Percentiles rank a stretch among this genome's conserved stretches.
Evolutionary conservation across 2,797 vertebrate species (phyloP).

Genomic region (Galagoides demidoff): DNA sequence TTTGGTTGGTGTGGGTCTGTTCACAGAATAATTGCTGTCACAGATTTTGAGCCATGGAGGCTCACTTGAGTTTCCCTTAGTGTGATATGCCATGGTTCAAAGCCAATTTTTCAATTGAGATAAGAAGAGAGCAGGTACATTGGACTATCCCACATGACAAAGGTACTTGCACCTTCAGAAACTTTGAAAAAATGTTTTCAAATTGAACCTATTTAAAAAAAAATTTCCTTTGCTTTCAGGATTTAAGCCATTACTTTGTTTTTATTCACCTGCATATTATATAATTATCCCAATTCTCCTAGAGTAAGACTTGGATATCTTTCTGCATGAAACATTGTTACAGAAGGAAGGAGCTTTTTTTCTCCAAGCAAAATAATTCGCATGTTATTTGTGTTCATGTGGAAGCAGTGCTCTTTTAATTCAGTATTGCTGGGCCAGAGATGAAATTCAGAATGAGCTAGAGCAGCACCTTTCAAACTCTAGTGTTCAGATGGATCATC

Average conservation of each 20-base stretch:
- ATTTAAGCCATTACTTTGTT: not conserved
- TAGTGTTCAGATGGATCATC: not conserved
- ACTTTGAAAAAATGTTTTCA: not conserved
- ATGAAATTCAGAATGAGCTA: not conserved
- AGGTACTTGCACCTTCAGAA: constrained; percentile 79
- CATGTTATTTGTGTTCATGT: not conserved
- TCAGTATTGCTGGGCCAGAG: not conserved
- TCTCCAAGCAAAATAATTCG: not conserved
- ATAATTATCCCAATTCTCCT: not conserved
- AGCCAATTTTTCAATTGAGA: constrained; percentile 89
- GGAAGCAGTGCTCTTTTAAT: constrained; percentile 13
- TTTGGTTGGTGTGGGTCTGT: not conserved
- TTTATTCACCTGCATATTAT: not conserved
- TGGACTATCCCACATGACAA: constrained; percentile 90
- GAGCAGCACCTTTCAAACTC: not conserved
- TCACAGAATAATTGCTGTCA: constrained; percentile 87
- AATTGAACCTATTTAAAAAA: not conserved
- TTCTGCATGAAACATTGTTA: not conserved
- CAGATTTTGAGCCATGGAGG: constrained; percentile 91
- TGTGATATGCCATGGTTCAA: constrained; percentile 91
- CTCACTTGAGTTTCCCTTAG: constrained; percentile 89
- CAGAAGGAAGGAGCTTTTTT: not conserved
- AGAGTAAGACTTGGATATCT: not conserved
- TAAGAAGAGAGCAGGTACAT: constrained; percentile 87
- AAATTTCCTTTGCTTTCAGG: not conserved